Base-by-base conservation (phyloP, 2,888 invertebrate species). In the Arctia plantaginis region DNA sequence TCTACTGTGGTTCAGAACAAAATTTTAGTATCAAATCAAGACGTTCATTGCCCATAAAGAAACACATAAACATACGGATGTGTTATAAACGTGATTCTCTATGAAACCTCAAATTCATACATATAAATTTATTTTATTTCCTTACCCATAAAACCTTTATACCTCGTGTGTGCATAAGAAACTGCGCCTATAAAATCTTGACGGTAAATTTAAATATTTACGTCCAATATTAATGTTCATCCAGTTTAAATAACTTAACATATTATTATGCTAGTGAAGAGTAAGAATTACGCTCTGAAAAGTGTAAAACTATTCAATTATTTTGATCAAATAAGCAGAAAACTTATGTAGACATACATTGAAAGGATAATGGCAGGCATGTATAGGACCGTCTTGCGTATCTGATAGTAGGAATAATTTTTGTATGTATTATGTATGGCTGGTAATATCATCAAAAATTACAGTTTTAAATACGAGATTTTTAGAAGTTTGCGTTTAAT, bases 101-200 rank as follows among this genome's bases (percentile, higher is more conserved):
- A n/a, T 64, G 74, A 76, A 74, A 59, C 23, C 47, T 59, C 73
- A 75, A 71, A 64, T 74, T 74, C 62, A 76, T 72, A 81, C 41
- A 65, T 67, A 71, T 80, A 72, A 75, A 77, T 81, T 67, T 74
- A 75, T 74, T 71, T 64, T 13, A 72, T 41, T 71, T 77, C 64
- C 55, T 68, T 44, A 68, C 41, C 62, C 47, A 80, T 82, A 80
- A 84, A 59, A 80, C 80, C 74, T 76, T 78, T 82, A 80, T 82
- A 84, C 82, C 82, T 72, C 77, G 73, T 82, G 66, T 74, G 44
- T 76, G 73, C 73, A 75, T 70, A 77, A 76, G 76, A 39, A 79
- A 75, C 51, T 62, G 41, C 35, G 80, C 71, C 59, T 68, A 75
- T 82, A 84, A 82, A 84, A 76, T 51, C 51, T 35, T 75, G 74